Percentiles rank a stretch among this genome's conserved stretches.
Conservation (phyloP, 2,113 vertebrate species). For the Microtus pennsylvanicus region DNA sequence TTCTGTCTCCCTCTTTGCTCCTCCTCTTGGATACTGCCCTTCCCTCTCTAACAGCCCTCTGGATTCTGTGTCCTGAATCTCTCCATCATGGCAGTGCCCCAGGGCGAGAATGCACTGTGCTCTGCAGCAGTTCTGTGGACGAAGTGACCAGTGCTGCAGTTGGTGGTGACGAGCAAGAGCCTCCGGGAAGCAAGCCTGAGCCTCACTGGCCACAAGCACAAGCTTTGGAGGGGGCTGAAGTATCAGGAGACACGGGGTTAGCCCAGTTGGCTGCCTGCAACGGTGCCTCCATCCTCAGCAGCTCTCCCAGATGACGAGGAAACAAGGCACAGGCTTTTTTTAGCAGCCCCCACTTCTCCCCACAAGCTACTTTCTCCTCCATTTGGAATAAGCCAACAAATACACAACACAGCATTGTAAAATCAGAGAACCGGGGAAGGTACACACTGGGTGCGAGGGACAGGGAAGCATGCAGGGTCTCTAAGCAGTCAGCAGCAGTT, state of each 20-base stretch:
- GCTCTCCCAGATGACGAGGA: not conserved
- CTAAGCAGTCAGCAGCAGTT: not conserved
- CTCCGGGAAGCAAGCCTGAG: not conserved
- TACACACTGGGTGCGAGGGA: rapidly evolving
- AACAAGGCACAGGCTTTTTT: not conserved
- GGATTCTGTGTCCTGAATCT: not conserved
- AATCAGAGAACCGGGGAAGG: not conserved
- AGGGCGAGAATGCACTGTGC: not conserved
- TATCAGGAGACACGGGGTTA: not conserved
- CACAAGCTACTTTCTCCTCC: not conserved
- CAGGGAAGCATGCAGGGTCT: not conserved
- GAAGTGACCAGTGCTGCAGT: too few species aligned
- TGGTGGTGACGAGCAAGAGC: not conserved
- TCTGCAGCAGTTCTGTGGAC: not conserved
- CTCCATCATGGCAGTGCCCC: not conserved
- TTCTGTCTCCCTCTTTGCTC: not conserved
- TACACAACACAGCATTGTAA: not conserved
- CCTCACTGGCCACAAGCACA: too few species aligned
- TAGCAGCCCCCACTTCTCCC: too few species aligned
- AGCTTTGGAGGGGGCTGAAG: too few species aligned
- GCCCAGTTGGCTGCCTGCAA: rapidly evolving
- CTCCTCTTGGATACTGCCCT: not conserved
- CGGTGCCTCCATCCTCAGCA: too few species aligned
- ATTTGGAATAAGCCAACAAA: not conserved
- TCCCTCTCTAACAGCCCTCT: not conserved